phyloP scores from a whole-genome alignment of 2,888 invertebrate genomes.

The Drosophila melanocephala region DNA sequence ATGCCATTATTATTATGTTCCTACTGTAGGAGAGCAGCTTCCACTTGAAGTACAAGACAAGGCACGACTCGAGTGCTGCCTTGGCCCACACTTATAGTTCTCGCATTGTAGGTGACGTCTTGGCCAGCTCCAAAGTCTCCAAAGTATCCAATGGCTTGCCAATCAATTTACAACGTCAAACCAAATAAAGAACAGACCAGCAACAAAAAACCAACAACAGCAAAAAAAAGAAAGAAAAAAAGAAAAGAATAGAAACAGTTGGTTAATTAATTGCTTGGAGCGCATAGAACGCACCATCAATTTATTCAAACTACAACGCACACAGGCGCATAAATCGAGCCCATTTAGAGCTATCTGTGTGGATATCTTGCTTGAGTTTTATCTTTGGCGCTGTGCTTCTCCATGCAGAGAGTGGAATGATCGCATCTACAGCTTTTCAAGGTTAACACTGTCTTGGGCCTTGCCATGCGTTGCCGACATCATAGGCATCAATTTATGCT shows the following conservation, averaged over 20 bases:
- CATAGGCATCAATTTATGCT: slow-evolving; percentile 37
- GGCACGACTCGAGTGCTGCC: slow-evolving; percentile 28
- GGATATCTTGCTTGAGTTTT: slow-evolving; percentile 4
- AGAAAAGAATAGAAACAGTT: slow-evolving; percentile 39
- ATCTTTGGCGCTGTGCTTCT: slow-evolving; percentile 46
- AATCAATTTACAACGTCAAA: slow-evolving; percentile 56
- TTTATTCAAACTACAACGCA: slow-evolving; percentile 64
- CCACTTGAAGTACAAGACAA: slow-evolving; percentile 26
- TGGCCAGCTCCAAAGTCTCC: slow-evolving; percentile 19
- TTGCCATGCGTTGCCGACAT: slow-evolving; percentile 16
- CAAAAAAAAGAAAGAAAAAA: slow-evolving; percentile 4
- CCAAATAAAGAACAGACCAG: slow-evolving; percentile 6
- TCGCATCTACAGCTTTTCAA: slow-evolving; percentile 78
- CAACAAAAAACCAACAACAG: slow-evolving; percentile 1
- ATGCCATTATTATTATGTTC: slow-evolving; percentile 26
- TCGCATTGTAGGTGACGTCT: slow-evolving; percentile 41
- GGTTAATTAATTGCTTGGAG: slow-evolving; percentile 73
- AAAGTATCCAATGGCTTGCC: slow-evolving; percentile 37
- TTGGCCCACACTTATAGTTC: slow-evolving; percentile 19
- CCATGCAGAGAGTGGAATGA: slow-evolving; percentile 82
- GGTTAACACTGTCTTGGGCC: slow-evolving; percentile 64
- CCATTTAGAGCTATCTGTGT: slow-evolving; percentile 20
- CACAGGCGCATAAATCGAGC: slow-evolving; percentile 34
- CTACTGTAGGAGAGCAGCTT: slow-evolving; percentile 20
- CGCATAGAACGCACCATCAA: slow-evolving; percentile 67